These are phyloP conservation scores for Sciurus carolinensis DNA, from an alignment of 2,797 vertebrate species.

Conservation along the genomic window DNA sequence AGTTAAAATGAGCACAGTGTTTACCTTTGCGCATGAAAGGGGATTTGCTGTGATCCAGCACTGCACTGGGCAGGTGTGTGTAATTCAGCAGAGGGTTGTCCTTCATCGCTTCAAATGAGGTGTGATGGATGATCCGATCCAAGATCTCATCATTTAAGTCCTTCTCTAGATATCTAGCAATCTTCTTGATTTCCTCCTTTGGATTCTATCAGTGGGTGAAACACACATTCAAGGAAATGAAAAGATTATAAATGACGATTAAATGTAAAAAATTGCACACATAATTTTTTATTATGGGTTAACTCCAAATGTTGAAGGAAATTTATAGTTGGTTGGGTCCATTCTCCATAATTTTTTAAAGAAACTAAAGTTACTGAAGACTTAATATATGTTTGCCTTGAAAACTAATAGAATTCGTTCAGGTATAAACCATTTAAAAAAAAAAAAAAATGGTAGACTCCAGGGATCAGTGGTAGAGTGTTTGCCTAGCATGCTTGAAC, in stretches of 20 bases:
- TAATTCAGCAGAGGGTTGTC: constrained; percentile 95
- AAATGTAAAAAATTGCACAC: not conserved
- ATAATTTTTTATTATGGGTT: not conserved
- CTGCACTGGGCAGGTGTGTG: constrained; percentile 84
- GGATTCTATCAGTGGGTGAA: constrained; percentile 91
- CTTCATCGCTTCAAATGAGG: constrained; percentile 95
- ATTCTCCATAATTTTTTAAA: not conserved
- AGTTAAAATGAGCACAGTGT: constrained; percentile 90
- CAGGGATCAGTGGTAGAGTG: no score
- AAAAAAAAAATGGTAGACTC: not conserved
- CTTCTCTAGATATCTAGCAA: constrained; percentile 92
- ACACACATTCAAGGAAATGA: not conserved
- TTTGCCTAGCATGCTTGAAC: not conserved
- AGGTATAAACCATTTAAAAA: not conserved
- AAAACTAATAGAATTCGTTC: not conserved
- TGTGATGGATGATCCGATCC: constrained; percentile 90
- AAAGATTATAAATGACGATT: not conserved
- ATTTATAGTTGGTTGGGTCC: not conserved
- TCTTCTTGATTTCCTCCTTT: constrained; percentile 92
- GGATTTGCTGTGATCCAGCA: constrained; percentile 92
- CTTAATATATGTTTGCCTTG: not conserved
- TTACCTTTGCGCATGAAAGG: constrained; percentile 97
- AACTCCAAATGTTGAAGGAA: not conserved
- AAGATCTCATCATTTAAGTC: constrained; percentile 90
- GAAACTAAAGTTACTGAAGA: not conserved